Percentiles rank a stretch among this genome's conserved stretches.
phyloP scores from a whole-genome alignment of 2,797 vertebrate genomes.

The Pteronotus mesoamericanus region DNA sequence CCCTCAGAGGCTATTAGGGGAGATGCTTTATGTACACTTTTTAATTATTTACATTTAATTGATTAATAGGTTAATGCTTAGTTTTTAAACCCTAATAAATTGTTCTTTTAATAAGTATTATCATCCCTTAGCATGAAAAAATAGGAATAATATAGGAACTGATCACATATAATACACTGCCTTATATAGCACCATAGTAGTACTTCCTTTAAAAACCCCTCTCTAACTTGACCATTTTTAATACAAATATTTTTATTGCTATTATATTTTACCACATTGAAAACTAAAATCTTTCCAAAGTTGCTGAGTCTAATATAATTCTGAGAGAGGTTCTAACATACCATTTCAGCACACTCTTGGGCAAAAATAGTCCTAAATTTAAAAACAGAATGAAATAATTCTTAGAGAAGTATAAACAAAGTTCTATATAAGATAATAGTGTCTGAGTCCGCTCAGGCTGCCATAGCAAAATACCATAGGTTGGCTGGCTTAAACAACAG shows the following conservation, averaged over 20 bases:
- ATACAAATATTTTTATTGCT: background rate
- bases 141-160: background rate
- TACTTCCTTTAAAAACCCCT: background rate
- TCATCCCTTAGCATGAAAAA: conserved; percentile 5
- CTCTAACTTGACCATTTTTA: background rate
- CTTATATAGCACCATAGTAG: background rate
- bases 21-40: background rate
- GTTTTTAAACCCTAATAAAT: background rate
- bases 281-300: background rate
- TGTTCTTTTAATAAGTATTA: conserved; percentile 5
- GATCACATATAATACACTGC: background rate
- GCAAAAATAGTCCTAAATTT: background rate
- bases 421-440: background rate
- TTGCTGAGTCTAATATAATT: background rate
- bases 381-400: background rate
- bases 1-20: background rate
- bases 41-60: conserved; percentile 8
- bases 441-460: background rate
- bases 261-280: background rate
- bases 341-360: conserved; percentile 25
- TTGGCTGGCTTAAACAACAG: background rate
- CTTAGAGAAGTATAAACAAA: background rate
- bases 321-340: background rate
- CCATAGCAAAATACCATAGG: background rate
- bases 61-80: background rate